A percentile compares a stretch with the other conserved stretches of the same genome.
These are phyloP conservation scores for Rhagologus leucostigma DNA, from an alignment of 2,113 vertebrate species.

Conservation along the genomic window DNA sequence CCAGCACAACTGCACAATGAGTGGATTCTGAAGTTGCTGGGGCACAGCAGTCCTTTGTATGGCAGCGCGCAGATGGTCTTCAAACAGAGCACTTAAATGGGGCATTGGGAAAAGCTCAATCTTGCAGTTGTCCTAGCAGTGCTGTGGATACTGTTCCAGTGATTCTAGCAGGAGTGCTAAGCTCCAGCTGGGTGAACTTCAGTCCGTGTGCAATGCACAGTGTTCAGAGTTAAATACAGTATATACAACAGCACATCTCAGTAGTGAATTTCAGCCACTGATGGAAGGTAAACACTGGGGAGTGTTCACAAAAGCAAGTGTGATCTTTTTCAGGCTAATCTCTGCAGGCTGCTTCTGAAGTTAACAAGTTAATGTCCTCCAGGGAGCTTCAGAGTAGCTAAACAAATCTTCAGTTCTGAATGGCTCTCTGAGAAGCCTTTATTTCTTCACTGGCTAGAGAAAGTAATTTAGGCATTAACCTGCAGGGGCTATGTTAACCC, in stretches of 20 bases:
- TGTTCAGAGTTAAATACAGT: not conserved
- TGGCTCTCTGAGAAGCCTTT: not conserved
- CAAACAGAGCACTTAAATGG: not conserved
- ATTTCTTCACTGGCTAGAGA: not conserved
- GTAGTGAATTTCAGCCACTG: not conserved
- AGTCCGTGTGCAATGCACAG: not conserved
- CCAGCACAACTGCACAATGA: not conserved
- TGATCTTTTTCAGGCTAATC: not conserved
- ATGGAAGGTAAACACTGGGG: not conserved
- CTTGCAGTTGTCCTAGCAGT: not conserved
- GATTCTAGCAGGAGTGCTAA: not conserved
- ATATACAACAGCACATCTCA: not conserved
- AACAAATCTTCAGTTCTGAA: not conserved
- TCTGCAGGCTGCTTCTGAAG: not conserved
- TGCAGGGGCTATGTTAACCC: not conserved
- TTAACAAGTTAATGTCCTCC: not conserved
- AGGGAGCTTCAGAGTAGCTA: not conserved
- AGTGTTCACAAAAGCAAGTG: not conserved
- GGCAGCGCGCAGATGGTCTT: not conserved
- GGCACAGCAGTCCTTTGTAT: not conserved
- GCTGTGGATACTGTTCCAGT: not conserved
- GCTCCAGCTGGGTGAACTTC: not conserved
- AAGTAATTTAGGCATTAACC: not conserved
- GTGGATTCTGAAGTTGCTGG: not conserved
- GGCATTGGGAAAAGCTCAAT: not conserved